These are phyloP conservation scores for Coreoperca whiteheadi DNA, from an alignment of 2,113 vertebrate species.

Conservation along the genomic window DNA sequence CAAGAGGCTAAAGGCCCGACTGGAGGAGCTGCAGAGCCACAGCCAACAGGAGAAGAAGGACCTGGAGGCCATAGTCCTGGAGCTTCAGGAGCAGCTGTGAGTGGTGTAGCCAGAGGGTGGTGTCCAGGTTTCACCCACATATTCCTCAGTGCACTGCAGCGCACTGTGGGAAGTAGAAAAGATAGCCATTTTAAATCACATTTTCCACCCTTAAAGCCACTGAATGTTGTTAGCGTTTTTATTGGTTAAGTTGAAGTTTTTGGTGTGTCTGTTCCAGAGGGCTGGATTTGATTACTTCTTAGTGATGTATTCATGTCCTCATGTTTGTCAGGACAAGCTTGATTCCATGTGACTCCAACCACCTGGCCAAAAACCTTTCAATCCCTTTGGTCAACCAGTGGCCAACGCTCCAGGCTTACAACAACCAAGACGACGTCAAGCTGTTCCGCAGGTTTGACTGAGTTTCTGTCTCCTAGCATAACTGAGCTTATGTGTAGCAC, in stretches of 20 bases:
- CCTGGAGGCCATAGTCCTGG: conserved; percentile 92
- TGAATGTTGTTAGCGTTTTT: neutral
- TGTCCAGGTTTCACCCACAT: neutral
- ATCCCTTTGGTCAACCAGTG: conserved; percentile 94
- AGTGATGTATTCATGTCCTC: conserved; percentile 70
- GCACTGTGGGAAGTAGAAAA: no score
- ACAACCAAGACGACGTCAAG: conserved; percentile 87
- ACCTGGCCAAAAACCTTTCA: conserved; percentile 91
- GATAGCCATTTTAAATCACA: neutral
- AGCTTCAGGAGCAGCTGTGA: conserved; percentile 98
- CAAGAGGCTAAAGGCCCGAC: conserved; percentile 89
- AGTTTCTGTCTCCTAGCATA: neutral
- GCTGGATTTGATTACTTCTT: neutral
- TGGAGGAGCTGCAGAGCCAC: conserved; percentile 91
- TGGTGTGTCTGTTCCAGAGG: neutral
- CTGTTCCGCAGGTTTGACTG: conserved; percentile 89
- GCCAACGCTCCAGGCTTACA: conserved; percentile 86
- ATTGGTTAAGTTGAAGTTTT: neutral
- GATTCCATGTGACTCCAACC: conserved; percentile 91
- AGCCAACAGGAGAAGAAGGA: conserved; percentile 94
- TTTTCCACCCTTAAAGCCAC: neutral
- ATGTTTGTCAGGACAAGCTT: conserved; percentile 90
- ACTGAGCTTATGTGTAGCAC: neutral
- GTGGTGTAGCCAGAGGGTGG: neutral
- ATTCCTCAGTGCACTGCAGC: neutral